phyloP scores from a whole-genome alignment of 2,113 vertebrate species.

The Peromyscus maniculatus region DNA sequence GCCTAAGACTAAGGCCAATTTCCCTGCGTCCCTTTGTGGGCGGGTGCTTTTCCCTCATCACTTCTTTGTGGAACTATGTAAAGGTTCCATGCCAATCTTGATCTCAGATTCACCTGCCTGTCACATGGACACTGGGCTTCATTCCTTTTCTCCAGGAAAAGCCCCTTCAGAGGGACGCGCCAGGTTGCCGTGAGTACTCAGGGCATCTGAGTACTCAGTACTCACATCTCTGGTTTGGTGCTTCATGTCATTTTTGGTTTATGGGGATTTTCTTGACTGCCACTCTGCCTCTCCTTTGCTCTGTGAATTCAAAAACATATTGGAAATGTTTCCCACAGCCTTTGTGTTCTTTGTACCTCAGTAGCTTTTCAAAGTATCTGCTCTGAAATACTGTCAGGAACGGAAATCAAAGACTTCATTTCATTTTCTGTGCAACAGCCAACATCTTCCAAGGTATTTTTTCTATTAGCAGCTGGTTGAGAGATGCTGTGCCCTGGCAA shows the following conservation, averaged over 20 bases:
- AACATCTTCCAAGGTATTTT: conserved; percentile 13
- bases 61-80: neutral
- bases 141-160: neutral
- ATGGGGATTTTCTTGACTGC: neutral
- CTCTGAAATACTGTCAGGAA: conserved; percentile 31
- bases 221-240: neutral
- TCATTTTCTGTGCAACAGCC: conserved; percentile 55
- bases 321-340: neutral
- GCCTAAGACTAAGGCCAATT: neutral
- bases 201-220: neutral
- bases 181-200: neutral
- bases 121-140: neutral
- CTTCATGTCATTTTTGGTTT: conserved; percentile 18
- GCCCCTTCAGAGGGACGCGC: neutral
- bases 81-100: neutral
- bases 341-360: conserved; percentile 59
- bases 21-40: neutral
- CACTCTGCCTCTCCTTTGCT: neutral
- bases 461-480: conserved; percentile 41
- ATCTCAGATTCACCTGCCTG: neutral
- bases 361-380: neutral
- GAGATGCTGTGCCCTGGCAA: neutral
- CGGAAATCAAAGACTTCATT: conserved; percentile 54
- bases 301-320: neutral
- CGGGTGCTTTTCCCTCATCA: neutral